phyloP scores from a whole-genome alignment of 2,888 invertebrate species.

The Callinectes sapidus region DNA sequence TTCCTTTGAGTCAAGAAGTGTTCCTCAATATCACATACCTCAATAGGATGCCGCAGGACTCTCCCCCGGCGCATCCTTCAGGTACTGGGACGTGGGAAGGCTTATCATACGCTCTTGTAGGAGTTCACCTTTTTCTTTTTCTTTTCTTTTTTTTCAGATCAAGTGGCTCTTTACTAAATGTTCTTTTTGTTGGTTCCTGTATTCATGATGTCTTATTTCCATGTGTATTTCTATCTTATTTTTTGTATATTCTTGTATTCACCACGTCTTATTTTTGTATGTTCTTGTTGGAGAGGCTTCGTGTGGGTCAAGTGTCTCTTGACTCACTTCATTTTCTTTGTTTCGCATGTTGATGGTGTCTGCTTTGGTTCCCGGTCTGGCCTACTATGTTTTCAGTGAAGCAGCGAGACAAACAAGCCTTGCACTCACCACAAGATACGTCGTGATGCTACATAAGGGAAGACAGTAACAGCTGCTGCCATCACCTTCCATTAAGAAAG shows the following conservation, averaged over 20 bases:
- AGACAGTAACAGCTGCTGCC: background rate
- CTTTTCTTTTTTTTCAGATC: too few relatives aligned
- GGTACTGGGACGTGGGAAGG: background rate
- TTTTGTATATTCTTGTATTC: too few relatives aligned
- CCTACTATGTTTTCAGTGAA: background rate
- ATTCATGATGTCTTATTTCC: too few relatives aligned
- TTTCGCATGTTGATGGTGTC: background rate
- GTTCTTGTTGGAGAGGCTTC: too few relatives aligned
- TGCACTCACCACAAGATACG: background rate
- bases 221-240: too few relatives aligned
- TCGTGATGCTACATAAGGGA: background rate
- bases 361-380: background rate
- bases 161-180: too few relatives aligned
- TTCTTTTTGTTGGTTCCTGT: too few relatives aligned
- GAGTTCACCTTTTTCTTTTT: too few relatives aligned
- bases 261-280: too few relatives aligned
- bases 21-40: background rate
- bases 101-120: too few relatives aligned
- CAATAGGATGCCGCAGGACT: background rate
- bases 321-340: too few relatives aligned
- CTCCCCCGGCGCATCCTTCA: background rate
- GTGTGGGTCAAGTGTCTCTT: too few relatives aligned
- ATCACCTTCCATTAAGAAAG: background rate
- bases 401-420: background rate
- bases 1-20: background rate